Evolutionary conservation across 2,888 invertebrate genomes (phyloP).

Genomic region (Zeuzera pyrina): DNA sequence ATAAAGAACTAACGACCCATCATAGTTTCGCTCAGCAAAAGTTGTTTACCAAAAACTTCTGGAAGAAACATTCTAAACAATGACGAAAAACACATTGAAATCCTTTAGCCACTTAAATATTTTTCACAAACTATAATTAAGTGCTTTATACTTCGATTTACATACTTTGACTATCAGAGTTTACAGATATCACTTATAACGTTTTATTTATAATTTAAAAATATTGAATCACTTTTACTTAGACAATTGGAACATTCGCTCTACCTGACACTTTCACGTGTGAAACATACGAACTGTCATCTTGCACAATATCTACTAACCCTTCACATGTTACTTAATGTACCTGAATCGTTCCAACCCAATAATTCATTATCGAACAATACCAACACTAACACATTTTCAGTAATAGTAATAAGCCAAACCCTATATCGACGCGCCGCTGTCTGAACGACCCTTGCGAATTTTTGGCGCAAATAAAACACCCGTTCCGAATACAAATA

Average conservation of each 20-base stretch:
- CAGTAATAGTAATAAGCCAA: constrained; percentile 62
- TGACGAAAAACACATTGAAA: no score
- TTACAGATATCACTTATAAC: no score
- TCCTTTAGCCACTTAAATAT: no score
- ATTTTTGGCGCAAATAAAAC: constrained; percentile 69
- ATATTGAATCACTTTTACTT: no score
- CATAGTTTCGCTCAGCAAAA: no score
- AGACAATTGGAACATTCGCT: constrained; percentile 4
- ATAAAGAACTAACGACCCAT: no score
- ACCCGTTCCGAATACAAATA: constrained; percentile 68
- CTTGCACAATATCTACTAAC: constrained; percentile 52
- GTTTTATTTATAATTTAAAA: no score
- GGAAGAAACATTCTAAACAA: no score
- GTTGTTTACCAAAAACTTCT: no score
- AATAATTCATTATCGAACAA: constrained; percentile 72
- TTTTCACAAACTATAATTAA: no score
- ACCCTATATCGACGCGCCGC: constrained; percentile 54
- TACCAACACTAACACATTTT: constrained; percentile 58
- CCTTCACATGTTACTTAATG: constrained; percentile 65
- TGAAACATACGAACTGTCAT: constrained; percentile 59
- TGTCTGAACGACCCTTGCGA: constrained; percentile 63
- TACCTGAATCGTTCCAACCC: constrained; percentile 70
- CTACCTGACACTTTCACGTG: constrained; percentile 63
- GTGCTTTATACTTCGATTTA: no score
- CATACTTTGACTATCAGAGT: no score